Base-by-base conservation (phyloP, 2,113 vertebrate genomes). In the Brachyistius frenatus region DNA sequence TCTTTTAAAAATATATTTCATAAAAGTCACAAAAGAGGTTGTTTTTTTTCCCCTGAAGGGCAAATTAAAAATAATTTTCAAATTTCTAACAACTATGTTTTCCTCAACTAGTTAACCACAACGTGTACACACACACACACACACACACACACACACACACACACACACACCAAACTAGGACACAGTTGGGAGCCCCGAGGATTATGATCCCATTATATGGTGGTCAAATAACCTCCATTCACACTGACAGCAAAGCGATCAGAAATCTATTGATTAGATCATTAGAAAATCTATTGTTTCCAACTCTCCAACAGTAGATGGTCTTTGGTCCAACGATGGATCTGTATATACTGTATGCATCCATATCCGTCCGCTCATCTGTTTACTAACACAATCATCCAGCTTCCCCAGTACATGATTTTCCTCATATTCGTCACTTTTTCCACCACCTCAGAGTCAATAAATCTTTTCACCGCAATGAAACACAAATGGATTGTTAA, bases 201-300 rank as follows among this genome's bases (percentile, higher is more conserved):
- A 62, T 71, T 62, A 53, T 14, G 76, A 49, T 67, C 31, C 8
- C 57, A 73, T 46, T 64, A 16, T 53, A 67, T 61, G n/a, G n/a
- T 11, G 32, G 62, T 85, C 71, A 81, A 82, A 72, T 49, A 67
- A 75, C 64, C 55, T 62, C 60, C 39, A 76, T 71, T 87, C 49
- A 60, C 70, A 14, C 46, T 15, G 5, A 58, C 0, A 13, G 60
- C 63, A 58, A 54, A 80, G 53, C 5, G 60, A 75, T 84, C 39
- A 50, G 31, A 10, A 41, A 37, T 31, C 6, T 58, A 84, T 77
- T 32, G 75, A 90, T 80, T 52, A 7, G 4, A 55, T 65, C 2
- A 2, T 61, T 83, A 35, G 33, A 69, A 78, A 70, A 57, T 66
- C 63, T 1, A 68, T 80, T 14, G 41, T 67, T 66, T 73, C 23